Evolutionary conservation across 2,113 vertebrate species (phyloP).

Genomic region (Poeciliopsis prolifica): DNA sequence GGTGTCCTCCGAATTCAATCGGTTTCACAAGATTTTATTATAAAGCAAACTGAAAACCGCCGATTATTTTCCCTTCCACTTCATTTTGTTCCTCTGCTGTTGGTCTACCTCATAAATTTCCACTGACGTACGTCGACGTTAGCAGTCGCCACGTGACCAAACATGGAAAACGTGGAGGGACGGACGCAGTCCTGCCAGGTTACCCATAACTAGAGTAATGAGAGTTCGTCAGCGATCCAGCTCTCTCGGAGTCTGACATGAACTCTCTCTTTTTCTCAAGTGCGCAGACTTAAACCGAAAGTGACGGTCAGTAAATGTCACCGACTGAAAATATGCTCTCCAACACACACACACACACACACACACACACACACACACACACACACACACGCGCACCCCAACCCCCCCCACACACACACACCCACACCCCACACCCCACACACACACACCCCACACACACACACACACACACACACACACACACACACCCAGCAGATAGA

Average conservation of each 20-base stretch:
- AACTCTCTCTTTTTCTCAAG: not conserved
- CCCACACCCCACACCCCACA: no score
- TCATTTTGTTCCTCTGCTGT: no score
- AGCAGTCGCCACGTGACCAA: no score
- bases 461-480: slow-evolving; percentile 11
- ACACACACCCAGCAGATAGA: slow-evolving; percentile 8
- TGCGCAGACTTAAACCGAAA: slow-evolving; percentile 22
- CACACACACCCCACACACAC: slow-evolving; percentile 7
- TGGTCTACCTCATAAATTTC: no score
- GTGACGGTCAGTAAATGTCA: slow-evolving; percentile 57
- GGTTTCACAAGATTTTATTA: no score
- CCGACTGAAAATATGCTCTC: slow-evolving; percentile 23
- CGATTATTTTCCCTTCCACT: no score
- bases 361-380: slow-evolving; percentile 7
- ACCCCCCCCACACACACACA: slow-evolving; percentile 8
- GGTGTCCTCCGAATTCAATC: no score
- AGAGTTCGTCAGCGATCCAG: slow-evolving; percentile 5
- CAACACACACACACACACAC: slow-evolving; percentile 9
- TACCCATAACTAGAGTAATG: not conserved
- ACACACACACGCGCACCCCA: no score
- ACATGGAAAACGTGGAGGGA: not conserved
- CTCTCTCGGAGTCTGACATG: not conserved
- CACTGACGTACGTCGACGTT: no score
- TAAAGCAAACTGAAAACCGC: no score
- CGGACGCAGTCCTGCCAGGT: not conserved